Conservation (phyloP, 2,113 vertebrate species). For the Microtus ochrogaster region DNA sequence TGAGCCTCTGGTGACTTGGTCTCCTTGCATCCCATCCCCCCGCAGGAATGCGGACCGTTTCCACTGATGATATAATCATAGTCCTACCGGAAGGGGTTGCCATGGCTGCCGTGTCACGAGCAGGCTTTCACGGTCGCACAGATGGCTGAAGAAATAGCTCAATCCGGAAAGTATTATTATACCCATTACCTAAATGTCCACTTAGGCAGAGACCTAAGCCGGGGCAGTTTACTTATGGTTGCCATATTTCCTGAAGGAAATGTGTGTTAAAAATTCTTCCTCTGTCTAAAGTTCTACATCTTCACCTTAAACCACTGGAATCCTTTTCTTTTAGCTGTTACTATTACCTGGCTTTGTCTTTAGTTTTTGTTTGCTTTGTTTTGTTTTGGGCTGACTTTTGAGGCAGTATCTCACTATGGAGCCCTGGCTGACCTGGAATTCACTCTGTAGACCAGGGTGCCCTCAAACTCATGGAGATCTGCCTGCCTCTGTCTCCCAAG, state of each 20-base stretch:
- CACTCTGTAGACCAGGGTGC: background rate
- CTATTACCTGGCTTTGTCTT: background rate
- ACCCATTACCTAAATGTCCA: background rate
- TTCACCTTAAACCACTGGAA: background rate
- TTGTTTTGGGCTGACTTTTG: background rate
- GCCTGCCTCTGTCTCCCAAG: background rate
- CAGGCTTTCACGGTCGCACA: background rate
- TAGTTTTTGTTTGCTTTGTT: background rate
- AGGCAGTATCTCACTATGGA: background rate
- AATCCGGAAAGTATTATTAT: background rate
- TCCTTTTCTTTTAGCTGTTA: background rate
- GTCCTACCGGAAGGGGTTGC: background rate
- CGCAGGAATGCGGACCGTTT: background rate
- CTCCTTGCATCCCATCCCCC: background rate
- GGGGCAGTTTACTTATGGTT: background rate
- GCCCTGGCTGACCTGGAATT: background rate
- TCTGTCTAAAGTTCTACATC: background rate
- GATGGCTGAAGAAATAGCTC: background rate
- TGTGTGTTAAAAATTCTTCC: background rate
- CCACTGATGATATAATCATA: background rate
- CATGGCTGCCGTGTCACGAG: background rate
- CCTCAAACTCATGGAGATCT: background rate
- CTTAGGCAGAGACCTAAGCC: background rate
- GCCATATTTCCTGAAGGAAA: constrained; percentile 42
- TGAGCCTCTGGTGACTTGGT: background rate